Evolutionary conservation across 2,888 invertebrate genomes (phyloP).

Genomic region (Leptothorax acervorum): DNA sequence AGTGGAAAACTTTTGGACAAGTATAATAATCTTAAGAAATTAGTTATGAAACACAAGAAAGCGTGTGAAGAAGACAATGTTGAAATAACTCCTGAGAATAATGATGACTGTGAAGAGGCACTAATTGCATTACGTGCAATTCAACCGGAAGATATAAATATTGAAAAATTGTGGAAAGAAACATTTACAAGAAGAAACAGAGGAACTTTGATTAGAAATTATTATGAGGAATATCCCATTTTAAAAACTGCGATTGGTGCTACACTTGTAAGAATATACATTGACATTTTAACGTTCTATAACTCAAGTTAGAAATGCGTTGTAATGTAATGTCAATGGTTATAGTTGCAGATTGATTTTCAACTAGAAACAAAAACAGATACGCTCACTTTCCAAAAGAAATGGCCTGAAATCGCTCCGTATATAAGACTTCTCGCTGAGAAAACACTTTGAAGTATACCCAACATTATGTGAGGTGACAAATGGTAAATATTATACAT

Average conservation of each 20-base stretch:
- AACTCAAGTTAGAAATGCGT: not conserved
- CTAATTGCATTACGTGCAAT: not conserved
- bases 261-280: not conserved
- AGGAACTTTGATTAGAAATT: not conserved
- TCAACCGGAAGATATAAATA: not conserved
- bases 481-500: slow-evolving; percentile 3
- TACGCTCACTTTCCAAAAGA: not conserved
- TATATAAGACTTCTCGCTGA: not conserved
- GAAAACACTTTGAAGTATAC: not conserved
- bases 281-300: not conserved
- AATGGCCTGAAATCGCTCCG: not conserved
- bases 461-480: not conserved
- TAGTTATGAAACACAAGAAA: not conserved
- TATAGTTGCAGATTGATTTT: slow-evolving; percentile 6
- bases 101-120: not conserved
- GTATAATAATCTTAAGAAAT: slow-evolving; percentile 18
- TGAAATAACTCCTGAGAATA: not conserved
- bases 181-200: not conserved
- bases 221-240: slow-evolving; percentile 17
- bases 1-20: slow-evolving; percentile 24
- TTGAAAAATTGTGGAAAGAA: not conserved
- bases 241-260: slow-evolving; percentile 11
- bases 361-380: not conserved
- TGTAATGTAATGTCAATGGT: not conserved
- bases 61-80: not conserved